phyloP scores from a whole-genome alignment of 2,797 vertebrate genomes.

The Dendrocincla fuliginosa region DNA sequence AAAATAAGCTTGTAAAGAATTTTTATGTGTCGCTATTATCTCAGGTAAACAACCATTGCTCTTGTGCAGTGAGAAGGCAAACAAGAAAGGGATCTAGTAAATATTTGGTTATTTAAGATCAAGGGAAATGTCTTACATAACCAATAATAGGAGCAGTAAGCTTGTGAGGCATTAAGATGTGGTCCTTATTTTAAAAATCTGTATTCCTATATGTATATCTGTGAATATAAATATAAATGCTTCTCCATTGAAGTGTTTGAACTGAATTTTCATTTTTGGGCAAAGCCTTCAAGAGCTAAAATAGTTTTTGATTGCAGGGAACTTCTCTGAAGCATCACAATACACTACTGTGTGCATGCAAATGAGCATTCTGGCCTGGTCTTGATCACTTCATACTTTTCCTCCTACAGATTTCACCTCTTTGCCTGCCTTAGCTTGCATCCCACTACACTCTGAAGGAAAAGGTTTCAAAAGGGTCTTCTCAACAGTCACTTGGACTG shows the following conservation, averaged over 20 bases:
- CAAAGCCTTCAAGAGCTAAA: neutral
- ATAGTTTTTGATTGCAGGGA: neutral
- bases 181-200: neutral
- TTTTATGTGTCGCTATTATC: neutral
- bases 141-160: neutral
- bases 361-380: neutral
- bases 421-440: neutral
- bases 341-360: neutral
- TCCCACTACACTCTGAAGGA: neutral
- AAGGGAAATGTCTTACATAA: neutral
- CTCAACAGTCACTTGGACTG: neutral
- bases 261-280: neutral
- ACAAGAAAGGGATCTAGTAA: neutral
- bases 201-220: neutral
- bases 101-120: neutral
- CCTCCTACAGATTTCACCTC: neutral
- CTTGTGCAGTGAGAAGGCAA: neutral
- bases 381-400: neutral
- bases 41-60: neutral
- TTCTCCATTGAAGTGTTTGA: neutral
- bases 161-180: neutral
- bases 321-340: neutral
- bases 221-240: neutral
- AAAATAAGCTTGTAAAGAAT: neutral
- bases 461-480: neutral